phyloP scores from a whole-genome alignment of 1,140 invertebrate genomes.

The Drosophila micromelanica region DNA sequence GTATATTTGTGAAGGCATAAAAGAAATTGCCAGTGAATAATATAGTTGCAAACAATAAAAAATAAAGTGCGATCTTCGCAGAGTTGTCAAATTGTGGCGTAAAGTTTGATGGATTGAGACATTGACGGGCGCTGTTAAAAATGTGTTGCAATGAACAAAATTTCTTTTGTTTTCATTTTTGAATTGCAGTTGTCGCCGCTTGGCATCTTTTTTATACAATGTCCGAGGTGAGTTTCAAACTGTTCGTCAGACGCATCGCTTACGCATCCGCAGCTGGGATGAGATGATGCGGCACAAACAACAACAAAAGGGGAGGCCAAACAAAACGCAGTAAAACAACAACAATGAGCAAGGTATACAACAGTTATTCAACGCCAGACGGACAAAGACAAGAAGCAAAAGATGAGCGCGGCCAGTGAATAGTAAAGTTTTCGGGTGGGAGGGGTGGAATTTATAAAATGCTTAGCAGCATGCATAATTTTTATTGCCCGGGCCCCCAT shows the following conservation, averaged over 20 bases:
- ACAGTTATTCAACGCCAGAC: conserved; percentile 58
- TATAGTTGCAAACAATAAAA: no score
- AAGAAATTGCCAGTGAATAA: neutral
- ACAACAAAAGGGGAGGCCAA: conserved; percentile 11
- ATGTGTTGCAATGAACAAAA: conserved; percentile 29
- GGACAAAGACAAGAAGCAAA: conserved; percentile 20
- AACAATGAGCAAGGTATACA: conserved; percentile 43
- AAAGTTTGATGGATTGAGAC: conserved; percentile 30
- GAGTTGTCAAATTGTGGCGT: conserved; percentile 9
- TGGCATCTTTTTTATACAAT: conserved; percentile 31
- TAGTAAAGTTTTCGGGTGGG: neutral
- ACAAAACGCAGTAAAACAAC: conserved; percentile 2
- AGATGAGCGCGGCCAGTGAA: neutral
- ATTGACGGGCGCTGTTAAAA: conserved; percentile 12
- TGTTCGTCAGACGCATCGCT: conserved; percentile 45
- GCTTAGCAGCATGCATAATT: conserved; percentile 71
- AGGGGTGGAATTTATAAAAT: conserved; percentile 43
- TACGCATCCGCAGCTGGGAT: conserved; percentile 37
- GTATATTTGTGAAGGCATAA: no score
- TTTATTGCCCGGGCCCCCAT: conserved; percentile 64
- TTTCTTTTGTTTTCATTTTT: conserved; percentile 35
- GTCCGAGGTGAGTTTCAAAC: conserved; percentile 7
- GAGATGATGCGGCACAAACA: conserved; percentile 35
- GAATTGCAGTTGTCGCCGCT: conserved; percentile 28
- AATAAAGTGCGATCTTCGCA: no score